These are phyloP conservation scores for Brachyhypopomus occidentalis DNA, from an alignment of 2,113 vertebrate species.

Conservation along the genomic window DNA sequence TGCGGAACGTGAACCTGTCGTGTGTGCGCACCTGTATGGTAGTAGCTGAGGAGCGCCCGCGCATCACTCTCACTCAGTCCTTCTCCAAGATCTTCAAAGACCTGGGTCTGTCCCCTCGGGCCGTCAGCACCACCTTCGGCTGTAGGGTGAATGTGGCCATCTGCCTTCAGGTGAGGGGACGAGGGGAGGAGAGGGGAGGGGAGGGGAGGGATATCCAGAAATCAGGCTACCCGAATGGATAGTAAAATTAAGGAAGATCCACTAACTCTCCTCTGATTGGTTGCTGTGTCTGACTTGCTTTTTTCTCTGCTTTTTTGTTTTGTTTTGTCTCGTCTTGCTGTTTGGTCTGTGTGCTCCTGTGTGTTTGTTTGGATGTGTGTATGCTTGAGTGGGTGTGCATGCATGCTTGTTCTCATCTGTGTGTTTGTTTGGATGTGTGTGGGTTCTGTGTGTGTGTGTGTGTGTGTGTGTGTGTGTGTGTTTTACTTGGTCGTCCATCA, in stretches of 20 bases:
- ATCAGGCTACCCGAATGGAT: neutral
- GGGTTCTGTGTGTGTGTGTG: conserved; percentile 46
- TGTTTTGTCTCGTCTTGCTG: conserved; percentile 24
- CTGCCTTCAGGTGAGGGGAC: conserved; percentile 88
- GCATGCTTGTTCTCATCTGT: conserved; percentile 45
- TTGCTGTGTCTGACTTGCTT: neutral
- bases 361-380: conserved; percentile 42
- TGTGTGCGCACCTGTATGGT: conserved; percentile 97
- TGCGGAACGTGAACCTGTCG: conserved; percentile 89
- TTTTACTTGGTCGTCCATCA: conserved; percentile 74
- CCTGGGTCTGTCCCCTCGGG: conserved; percentile 88
- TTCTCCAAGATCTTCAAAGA: conserved; percentile 98
- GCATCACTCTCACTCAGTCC: conserved; percentile 87
- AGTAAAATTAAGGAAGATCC: neutral
- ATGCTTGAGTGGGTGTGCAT: conserved; percentile 55
- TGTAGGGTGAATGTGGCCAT: conserved; percentile 95
- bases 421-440: conserved; percentile 11
- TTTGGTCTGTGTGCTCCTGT: conserved; percentile 23
- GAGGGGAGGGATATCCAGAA: neutral
- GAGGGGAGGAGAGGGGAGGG: neutral
- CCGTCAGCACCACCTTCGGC: conserved; percentile 96
- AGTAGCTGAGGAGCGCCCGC: conserved; percentile 92
- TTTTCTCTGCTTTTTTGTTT: conserved; percentile 14
- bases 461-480: conserved; percentile 50
- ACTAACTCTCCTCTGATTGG: neutral